These are phyloP conservation scores for Prietella phreatophila DNA, from an alignment of 2,113 vertebrate species.

Conservation along the genomic window DNA sequence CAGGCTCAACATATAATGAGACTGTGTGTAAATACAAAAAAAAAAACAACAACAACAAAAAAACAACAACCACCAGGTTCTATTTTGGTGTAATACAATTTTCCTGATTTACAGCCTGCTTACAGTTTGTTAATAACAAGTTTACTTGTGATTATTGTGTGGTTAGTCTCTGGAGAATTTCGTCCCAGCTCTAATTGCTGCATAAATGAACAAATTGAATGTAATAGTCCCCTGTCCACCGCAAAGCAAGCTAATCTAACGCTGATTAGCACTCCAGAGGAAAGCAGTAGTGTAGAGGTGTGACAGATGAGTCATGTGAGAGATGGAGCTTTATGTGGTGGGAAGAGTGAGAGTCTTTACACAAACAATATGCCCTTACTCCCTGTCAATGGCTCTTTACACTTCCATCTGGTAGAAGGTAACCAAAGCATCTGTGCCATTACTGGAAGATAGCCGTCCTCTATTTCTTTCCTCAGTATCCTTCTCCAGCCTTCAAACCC, in stretches of 20 bases:
- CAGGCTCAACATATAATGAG: background rate
- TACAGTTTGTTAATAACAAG: background rate
- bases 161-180: background rate
- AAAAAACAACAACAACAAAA: background rate
- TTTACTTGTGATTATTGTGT: background rate
- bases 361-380: background rate
- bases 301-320: background rate
- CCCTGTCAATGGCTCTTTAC: background rate
- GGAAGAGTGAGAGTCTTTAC: background rate
- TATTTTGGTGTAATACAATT: background rate
- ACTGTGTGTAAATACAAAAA: background rate
- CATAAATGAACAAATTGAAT: slow-evolving; percentile 24
- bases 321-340: background rate
- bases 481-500: background rate
- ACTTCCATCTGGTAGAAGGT: background rate
- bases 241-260: background rate
- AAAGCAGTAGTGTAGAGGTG: background rate
- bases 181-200: slow-evolving; percentile 16
- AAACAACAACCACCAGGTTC: background rate
- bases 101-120: background rate
- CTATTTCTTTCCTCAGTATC: background rate
- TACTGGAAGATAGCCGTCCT: background rate
- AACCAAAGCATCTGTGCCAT: background rate
- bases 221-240: background rate
- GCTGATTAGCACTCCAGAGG: background rate